These are phyloP conservation scores for Siniperca knerii DNA, from an alignment of 2,113 vertebrate genomes.

Conservation along the genomic window DNA sequence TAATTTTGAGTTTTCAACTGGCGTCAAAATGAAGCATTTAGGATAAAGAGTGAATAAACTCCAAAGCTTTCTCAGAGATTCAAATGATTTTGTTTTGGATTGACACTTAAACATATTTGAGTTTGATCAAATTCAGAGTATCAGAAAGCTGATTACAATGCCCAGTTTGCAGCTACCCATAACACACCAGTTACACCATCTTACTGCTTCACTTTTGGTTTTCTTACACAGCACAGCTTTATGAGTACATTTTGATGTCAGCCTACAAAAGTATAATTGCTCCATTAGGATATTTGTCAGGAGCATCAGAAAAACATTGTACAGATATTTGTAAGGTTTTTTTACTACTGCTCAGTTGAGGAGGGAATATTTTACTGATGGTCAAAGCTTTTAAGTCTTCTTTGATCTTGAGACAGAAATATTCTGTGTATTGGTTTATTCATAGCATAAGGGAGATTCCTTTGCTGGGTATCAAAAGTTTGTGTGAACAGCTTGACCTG, in stretches of 20 bases:
- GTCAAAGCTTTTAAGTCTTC: conserved; percentile 23
- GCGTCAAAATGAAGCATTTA: neutral
- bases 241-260: neutral
- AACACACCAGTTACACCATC: neutral
- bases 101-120: neutral
- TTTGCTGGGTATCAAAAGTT: neutral
- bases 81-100: neutral
- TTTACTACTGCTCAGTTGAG: neutral
- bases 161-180: neutral
- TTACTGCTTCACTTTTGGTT: neutral
- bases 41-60: neutral
- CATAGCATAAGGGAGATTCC: conserved; percentile 10
- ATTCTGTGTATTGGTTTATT: conserved; percentile 26
- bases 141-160: neutral
- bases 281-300: neutral
- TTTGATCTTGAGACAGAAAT: conserved; percentile 15
- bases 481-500: conserved; percentile 1
- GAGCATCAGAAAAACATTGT: neutral
- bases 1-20: neutral
- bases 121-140: neutral
- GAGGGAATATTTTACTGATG: conserved; percentile 5
- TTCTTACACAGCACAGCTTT: neutral
- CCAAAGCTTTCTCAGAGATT: neutral
- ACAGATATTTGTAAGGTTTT: neutral
- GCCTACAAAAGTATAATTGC: neutral